phyloP scores from a whole-genome alignment of 2,888 invertebrate genomes.

The Eristalinus sepulchralis region DNA sequence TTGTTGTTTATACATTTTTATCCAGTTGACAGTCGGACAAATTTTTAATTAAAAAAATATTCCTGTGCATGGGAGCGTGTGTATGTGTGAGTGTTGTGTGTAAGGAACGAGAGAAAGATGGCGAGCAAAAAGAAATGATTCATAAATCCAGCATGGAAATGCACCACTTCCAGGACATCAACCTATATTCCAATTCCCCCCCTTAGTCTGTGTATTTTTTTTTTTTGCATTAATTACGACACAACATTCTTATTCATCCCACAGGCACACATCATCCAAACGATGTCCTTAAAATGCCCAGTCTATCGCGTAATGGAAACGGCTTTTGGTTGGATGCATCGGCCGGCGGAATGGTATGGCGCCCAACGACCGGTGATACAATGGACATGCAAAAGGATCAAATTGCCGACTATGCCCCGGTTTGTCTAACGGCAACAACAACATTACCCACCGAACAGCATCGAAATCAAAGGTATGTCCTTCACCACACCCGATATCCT shows the following conservation, averaged over 20 bases:
- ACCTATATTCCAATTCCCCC: conserved; percentile 13
- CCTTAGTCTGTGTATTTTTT: not conserved
- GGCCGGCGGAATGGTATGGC: conserved; percentile 80
- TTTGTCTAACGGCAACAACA: conserved; percentile 76
- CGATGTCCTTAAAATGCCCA: conserved; percentile 81
- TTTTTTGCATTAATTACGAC: conserved; percentile 58
- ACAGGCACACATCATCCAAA: conserved; percentile 79
- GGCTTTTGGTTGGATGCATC: conserved; percentile 81
- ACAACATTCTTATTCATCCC: conserved; percentile 63
- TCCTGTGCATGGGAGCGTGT: not conserved
- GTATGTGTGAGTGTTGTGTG: too few relatives aligned
- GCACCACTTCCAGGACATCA: conserved; percentile 43
- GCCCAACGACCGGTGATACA: conserved; percentile 78
- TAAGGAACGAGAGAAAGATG: conserved; percentile 12
- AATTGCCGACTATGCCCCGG: conserved; percentile 81
- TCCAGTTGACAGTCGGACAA: conserved; percentile 71
- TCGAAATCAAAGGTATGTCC: conserved; percentile 70
- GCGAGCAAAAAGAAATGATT: conserved; percentile 1
- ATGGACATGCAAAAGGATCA: conserved; percentile 81
- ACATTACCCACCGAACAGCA: conserved; percentile 61
- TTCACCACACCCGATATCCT: not conserved
- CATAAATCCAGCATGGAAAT: conserved; percentile 12
- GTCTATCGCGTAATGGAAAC: conserved; percentile 79
- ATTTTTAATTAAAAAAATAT: conserved; percentile 73
- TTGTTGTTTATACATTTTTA: conserved; percentile 68